Base-by-base conservation (phyloP, 1,140 invertebrate species). In the Papilio polyxenes region DNA sequence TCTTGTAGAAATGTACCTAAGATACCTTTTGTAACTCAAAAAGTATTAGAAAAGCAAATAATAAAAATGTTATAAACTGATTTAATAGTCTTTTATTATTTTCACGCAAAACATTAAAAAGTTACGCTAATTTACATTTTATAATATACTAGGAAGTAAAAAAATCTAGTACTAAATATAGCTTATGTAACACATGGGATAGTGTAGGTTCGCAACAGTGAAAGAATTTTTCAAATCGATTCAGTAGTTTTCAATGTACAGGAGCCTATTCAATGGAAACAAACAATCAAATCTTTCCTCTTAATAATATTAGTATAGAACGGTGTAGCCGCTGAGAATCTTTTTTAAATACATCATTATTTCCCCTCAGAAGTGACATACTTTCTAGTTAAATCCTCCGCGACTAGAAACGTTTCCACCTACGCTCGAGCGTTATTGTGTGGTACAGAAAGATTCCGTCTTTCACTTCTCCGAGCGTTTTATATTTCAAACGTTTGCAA, bases 401-500 rank as follows among this genome's bases (percentile, higher is more conserved):
- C 37, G 78, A 20, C 59, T 80, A 65, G 78, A 80, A 80, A 44
- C 59, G n/a, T 80, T 80, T 65, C 59, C 56, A 80, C 59, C 59
- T 80, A 80, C 78, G 59, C 48, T 48, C 49, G 53, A 79, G 78
- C 23, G 62, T 59, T 65, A 80, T 80, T 80, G 78, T 80, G 78
- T n/a, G 56, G 78, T 65, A 59, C 48, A 80, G 78, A 80, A 80
- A 69, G 78, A 80, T 51, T 80, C 56, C 37, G 78, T 80, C 78
- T 80, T 80, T 80, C 78, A 80, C 62, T 48, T 40, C 78, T 65
- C 37, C 20, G 44, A 80, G 78, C 78, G 59, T 80, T 80, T 80
- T 80, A 78, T 78, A 80, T 80, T 80, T 80, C 78, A 80, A 80
- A 80, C 78, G 78, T 69, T 40, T 69, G 59, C 78, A 44, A 62